Percentiles rank a stretch among this genome's conserved stretches.
Evolutionary conservation across 2,113 vertebrate species (phyloP).

Genomic region (Melanerpes formicivorus): DNA sequence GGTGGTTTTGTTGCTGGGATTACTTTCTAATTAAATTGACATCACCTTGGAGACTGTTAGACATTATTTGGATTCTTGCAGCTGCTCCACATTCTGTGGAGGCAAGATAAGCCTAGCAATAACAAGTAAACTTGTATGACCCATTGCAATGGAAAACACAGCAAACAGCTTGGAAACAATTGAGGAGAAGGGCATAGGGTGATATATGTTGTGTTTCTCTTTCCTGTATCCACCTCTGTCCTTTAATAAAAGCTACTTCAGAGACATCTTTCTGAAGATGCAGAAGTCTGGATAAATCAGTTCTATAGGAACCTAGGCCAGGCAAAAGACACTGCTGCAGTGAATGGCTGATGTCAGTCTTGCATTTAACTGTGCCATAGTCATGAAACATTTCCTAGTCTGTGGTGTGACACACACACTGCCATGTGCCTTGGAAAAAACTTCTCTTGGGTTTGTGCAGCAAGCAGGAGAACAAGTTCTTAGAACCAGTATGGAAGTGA

Average conservation of each 20-base stretch:
- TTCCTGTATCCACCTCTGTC: neutral
- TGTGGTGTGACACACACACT: neutral
- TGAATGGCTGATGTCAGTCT: too few species aligned
- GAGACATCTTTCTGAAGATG: neutral
- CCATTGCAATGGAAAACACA: neutral
- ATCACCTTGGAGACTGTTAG: neutral
- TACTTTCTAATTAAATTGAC: conserved; percentile 27
- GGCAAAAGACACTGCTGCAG: neutral
- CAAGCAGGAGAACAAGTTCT: neutral
- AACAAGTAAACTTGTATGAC: neutral
- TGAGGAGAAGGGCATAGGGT: neutral
- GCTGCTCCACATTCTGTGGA: neutral
- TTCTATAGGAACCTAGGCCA: neutral
- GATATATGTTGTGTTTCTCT: neutral
- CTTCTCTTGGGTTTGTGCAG: neutral
- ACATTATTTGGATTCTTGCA: neutral
- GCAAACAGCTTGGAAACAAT: neutral
- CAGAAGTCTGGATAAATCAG: neutral
- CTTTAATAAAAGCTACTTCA: neutral
- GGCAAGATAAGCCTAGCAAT: neutral
- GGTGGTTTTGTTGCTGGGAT: conserved; percentile 6
- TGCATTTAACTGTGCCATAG: neutral
- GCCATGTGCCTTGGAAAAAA: neutral
- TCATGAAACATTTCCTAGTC: neutral
- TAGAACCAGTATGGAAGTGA: neutral